Base-by-base conservation (phyloP, 2,113 vertebrate genomes). In the Myrmecobius fasciatus region DNA sequence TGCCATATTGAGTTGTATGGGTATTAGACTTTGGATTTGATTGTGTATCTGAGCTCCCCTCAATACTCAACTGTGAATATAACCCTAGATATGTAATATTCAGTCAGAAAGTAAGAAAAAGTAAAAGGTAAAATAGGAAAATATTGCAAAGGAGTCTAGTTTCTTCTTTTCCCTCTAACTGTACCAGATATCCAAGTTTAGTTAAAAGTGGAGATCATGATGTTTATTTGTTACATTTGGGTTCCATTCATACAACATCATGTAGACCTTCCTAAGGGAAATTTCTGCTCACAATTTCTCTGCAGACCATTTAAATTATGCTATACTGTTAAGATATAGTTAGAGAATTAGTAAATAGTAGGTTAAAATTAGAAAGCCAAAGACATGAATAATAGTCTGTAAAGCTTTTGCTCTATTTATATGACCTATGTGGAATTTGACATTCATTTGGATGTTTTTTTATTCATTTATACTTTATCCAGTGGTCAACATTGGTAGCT, bases 341-440 rank as follows among this genome's bases (percentile, higher is more conserved):
- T 75, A 83, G 25, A 95, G 91, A 93, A 54, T 96, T 96, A 95
- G 92, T 48, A 83, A 93, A 95, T 46, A 60, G 56, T 95, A 91
- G 89, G 56, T 89, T 93, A 93, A 94, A 83, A 8, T 93, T 94
- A 49, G 28, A 93, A 94, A 90, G 60, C 53, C 2, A 92, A 95
- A 52, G 91, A 91, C 24, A 36, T 22, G 36, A n/a, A 75, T n/a
- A 75, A 75, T n/a, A 60, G 31, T 4, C 14, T 75, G 22, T 6
- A 46, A 96, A n/a, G 26, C 54, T 93, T 96, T 94, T 53, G 4
- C 25, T 53, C 91, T 92, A 52, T 14, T 83, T 83, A 83, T 43
- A 83, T 43, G n/a, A 43, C 20, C 67, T 94, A 24, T 94, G 92
- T 95, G 96, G 47, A 48, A 28, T 94, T 93, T 48, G 28, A 92